Base-by-base conservation (phyloP, 2,888 invertebrate genomes). In the Neelides folsomi region DNA sequence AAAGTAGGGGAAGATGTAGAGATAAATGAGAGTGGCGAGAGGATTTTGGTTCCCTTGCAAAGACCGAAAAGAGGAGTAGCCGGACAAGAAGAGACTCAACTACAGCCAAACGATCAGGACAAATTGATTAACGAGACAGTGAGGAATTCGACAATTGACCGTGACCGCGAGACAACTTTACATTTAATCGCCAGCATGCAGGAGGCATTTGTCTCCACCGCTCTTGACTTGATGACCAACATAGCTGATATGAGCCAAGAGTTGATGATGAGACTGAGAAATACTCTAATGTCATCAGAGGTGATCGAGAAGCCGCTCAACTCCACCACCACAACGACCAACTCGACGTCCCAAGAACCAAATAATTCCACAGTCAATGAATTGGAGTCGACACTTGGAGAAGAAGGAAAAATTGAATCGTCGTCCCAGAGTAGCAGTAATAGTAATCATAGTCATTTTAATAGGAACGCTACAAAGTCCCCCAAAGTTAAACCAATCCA, bases 201-300 rank as follows among this genome's bases (percentile, higher is more conserved):
- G n/a, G 51, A 54, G 19, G 47, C 54, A 20, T 51, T 61, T 16
- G 39, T 63, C 18, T 47, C 53, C 20, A 52, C 56, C 15, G 60
- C 61, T 39, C 48, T 60, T 34, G 61, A 60, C 37, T 49, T 62
- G 15, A 52, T 62, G 38, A 47, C 51, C 13, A 53, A 50, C 15
- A 19, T 63, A 38, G 55, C 60, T 4, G 59, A 62, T 16, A 38
- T 58, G 16, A 55, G 58, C 36, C 53, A 40, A 34, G 47, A 55
- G 34, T 35, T 56, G 13, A 46, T 56, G 3, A 27, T 27, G 27
- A 27, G 27, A 27, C 27, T 27, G 4, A 27, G 27, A 7, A 27
- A 27, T 27, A 27, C 27, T 27, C 27, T 27, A 27, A 27, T 27
- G 27, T 27, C 27, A 27, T 27, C 27, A 27, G 27, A 27, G 27